Base-by-base conservation (phyloP, 2,797 vertebrate species). In the Gymnodraco acuticeps region DNA sequence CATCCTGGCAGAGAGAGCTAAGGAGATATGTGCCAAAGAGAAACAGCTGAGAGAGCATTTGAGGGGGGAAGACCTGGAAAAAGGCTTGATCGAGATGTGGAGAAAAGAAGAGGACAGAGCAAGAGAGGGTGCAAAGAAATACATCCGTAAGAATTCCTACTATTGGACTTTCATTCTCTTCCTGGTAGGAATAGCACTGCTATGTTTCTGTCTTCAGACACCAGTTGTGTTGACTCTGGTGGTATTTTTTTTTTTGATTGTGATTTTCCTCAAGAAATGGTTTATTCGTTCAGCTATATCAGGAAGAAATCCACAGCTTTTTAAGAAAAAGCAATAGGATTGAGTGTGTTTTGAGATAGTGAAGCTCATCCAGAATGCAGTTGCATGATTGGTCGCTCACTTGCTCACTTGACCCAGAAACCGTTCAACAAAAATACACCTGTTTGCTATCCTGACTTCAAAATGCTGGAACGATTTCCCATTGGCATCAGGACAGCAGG, bases 91-190 rank as follows among this genome's bases (percentile, higher is more conserved):
- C 13, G 8, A n/a, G 10, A 59, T 92, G 43, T 88, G 89, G 92
- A 88, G 77, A 42, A 55, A 23, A 60, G 89, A 87, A 54, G 92
- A 92, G 41, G 20, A 68, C 0, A 14, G 15, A 0, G 55, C 89
- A 12, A 88, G 91, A 66, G 45, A 27, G 63, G 43, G 14, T 5
- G 90, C 88, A 38, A 89, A 92, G 67, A 43, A 3, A 3, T 2
- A 74, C 17, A 17, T 11, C 2, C 1, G 0, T 19, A 53, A 0
- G 2, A 10, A 0, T 0, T n/a, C 1, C 38, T 3, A 0, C 1
- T 6, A 61, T 19, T 2, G 0, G 53, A 5, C 0, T 3, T 0
- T 0, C 0, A 0, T 70, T 42, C 0, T 33, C 3, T 0, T 50
- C 0, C 2, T 78, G 17, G 0, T 0, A 4, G 5, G 10, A 8